Evolutionary conservation across 2,888 invertebrate species (phyloP), one percentile per base, ranked within the genome.

Genomic region (Fabriciana adippe): DNA sequence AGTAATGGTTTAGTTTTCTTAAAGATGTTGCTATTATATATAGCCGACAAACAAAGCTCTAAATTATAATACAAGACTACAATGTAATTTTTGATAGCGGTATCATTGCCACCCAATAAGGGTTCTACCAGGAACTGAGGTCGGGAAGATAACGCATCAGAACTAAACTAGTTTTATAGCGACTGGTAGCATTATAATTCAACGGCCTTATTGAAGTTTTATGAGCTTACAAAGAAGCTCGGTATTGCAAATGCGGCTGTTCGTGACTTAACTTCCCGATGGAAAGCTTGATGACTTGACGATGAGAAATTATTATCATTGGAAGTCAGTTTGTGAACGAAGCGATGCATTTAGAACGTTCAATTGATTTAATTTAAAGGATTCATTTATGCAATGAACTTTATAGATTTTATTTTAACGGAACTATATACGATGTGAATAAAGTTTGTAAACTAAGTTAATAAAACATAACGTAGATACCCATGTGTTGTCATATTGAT

Each of bases 161-260:
- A 81, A 82, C 79, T 85, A 79, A 84, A 86, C 84, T 79, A 81
- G 80, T 80, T 85, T 86, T 85, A 85, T 83, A 79, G 81, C 79
- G 76, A 74, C 80, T 72, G 71, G 73, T 67, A 74, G 86, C 85
- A 88, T 90, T 88, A 81, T 83, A 88, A 91, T 90, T 86, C 86
- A 81, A 85, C 87, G 90, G 89, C 83, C 81, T 84, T 79, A 89
- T 89, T 90, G 90, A 90, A 88, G 85, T 90, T 91, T 90, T 89
- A 91, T 85, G 84, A 86, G 83, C 78, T 84, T 84, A 86, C 88
- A 81, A 84, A 85, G 87, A 86, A 87, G 88, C 79, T 70, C 72
- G 64, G 90, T 87, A 89, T 89, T 80, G 87, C 87, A 81, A 87
- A 87, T 88, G 84, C 79, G 81, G 61, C 71, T 74, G 77, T 67